A percentile compares a stretch with the other conserved stretches of the same genome.
Evolutionary conservation across 2,797 vertebrate genomes (phyloP).

Genomic region (Rhinella marina): DNA sequence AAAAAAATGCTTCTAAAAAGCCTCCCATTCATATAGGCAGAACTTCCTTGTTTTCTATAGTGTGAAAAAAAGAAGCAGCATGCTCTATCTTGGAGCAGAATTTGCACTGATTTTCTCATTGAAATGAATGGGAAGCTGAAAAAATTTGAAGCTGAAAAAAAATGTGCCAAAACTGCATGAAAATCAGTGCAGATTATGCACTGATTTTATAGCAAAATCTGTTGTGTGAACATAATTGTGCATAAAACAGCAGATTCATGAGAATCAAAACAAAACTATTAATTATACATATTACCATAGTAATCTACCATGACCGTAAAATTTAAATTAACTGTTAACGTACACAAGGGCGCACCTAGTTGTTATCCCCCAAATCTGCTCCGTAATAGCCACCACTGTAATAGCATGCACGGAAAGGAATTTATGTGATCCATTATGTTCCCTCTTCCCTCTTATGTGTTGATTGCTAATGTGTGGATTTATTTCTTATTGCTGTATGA

Average conservation of each 20-base stretch:
- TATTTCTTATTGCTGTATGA: conserved; percentile 34
- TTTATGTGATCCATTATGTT: conserved; percentile 60
- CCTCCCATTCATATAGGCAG: no score
- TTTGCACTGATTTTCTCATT: no score
- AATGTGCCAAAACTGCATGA: no score
- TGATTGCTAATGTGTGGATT: conserved; percentile 44
- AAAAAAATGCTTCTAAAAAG: no score
- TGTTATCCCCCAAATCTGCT: conserved; percentile 60
- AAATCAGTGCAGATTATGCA: no score
- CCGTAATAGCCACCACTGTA: conserved; percentile 54
- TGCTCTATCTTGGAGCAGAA: no score
- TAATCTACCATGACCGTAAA: conserved; percentile 75
- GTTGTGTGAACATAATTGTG: no score
- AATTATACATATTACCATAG: conserved; percentile 73
- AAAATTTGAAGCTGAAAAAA: no score
- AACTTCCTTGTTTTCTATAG: no score
- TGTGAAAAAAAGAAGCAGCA: no score
- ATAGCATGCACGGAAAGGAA: conserved; percentile 56
- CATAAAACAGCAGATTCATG: conserved; percentile 65
- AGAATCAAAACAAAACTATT: conserved; percentile 72
- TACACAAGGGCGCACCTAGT: conserved; percentile 68
- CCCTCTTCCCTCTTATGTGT: conserved; percentile 45
- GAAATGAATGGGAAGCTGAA: no score
- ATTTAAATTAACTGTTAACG: conserved; percentile 65
- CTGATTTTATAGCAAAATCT: no score